phyloP scores from a whole-genome alignment of 1,140 invertebrate species.

The Drosophila rhopaloa region DNA sequence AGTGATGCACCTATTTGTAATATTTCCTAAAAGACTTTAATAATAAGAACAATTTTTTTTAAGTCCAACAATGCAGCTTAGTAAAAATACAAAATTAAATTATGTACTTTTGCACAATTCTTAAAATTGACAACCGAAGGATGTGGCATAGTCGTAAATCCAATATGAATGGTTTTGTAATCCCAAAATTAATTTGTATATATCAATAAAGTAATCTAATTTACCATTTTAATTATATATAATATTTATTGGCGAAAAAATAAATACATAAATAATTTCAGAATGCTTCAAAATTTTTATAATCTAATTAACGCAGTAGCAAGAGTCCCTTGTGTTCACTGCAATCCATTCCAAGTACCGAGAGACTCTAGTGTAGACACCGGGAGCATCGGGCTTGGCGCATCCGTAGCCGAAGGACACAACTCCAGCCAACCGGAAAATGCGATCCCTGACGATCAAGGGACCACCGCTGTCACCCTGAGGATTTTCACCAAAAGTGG shows the following conservation, averaged over 20 bases:
- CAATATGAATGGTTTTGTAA: no score
- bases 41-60: no score
- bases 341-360: conserved; percentile 81
- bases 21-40: no score
- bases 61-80: no score
- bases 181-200: no score
- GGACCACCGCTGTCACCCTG: conserved; percentile 89
- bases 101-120: no score
- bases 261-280: conserved; percentile 10
- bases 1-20: background rate
- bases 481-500: conserved; percentile 1
- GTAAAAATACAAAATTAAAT: no score
- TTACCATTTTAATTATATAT: background rate
- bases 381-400: conserved; percentile 93
- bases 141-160: no score
- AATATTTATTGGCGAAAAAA: background rate
- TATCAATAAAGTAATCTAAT: no score
- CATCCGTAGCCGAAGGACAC: conserved; percentile 91
- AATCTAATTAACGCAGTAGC: conserved; percentile 63
- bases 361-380: conserved; percentile 86
- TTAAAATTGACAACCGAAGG: no score
- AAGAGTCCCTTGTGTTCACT: conserved; percentile 75
- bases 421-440: conserved; percentile 93
- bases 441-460: conserved; percentile 93
- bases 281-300: background rate